Evolutionary conservation across 2,797 vertebrate species (phyloP), one percentile per base, ranked within the genome.

Genomic region (Podarcis lilfordi): DNA sequence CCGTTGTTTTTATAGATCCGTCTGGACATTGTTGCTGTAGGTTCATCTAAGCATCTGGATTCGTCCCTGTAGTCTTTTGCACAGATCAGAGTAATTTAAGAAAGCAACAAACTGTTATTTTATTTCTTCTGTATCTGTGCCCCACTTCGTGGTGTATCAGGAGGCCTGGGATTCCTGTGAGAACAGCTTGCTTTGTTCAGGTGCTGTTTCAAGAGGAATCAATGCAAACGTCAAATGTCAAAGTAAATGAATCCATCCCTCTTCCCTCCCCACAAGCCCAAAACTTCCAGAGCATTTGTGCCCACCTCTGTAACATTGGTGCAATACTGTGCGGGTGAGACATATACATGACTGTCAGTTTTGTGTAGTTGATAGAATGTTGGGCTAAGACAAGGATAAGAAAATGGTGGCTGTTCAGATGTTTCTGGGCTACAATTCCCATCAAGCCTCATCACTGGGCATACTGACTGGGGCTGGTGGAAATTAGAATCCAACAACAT

Each of bases 111-210:
- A 29, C 15, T 61, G 43, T 27, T 59, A 9, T 29, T 61, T 17
- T 21, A 61, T 19, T 61, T 29, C 1, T 2, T 75, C 25, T 61
- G 17, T 50, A 83, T 83, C 45, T 32, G 2, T 17, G 10, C 29
- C 21, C 69, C 50, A 25, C 5, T 8, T 29, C 15, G 29, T 21
- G 71, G 25, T 23, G 2, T 37, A 40, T 5, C 21, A 19, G 37
- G 25, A 64, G 23, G 23, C 35, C 25, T 35, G 27, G 35, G 5
- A 35, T 86, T 91, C 8, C 27, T 75, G 83, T 13, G 43, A 84
- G 80, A 84, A 50, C 15, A 45, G 43, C 2, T 13, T 88, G 32
- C 81, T n/a, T 64, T 64, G 61, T 91, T 77, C 45, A 81, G 68
- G 61, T 13, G n/a, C 10, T 37, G 59, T 37, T 59, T 66, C 29